A percentile compares a stretch with the other conserved stretches of the same genome.
Evolutionary conservation across 1,140 invertebrate genomes (phyloP).

Genomic region (Callitettix versicolor): DNA sequence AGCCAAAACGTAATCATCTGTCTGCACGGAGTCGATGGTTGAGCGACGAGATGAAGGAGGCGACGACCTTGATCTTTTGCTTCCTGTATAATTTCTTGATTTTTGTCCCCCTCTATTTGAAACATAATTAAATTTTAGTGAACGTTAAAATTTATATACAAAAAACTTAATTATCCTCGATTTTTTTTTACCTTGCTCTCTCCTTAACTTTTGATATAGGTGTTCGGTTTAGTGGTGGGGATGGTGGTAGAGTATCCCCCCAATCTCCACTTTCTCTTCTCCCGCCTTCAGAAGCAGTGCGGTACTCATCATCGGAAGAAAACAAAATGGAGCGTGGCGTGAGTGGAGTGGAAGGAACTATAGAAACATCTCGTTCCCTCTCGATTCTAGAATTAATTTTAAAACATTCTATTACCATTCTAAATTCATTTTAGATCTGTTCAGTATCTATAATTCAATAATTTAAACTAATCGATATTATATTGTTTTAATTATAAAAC

Average conservation of each 20-base stretch:
- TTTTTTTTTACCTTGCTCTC: conserved; percentile 47
- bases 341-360: conserved; percentile 16
- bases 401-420: too few species aligned
- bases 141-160: neutral
- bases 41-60: conserved; percentile 51
- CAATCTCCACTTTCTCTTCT: conserved; percentile 37
- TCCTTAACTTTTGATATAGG: conserved; percentile 67
- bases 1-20: conserved; percentile 43
- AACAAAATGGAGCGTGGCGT: conserved; percentile 39
- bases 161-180: neutral
- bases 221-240: conserved; percentile 57
- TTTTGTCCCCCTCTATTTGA: conserved; percentile 20
- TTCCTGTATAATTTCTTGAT: conserved; percentile 22
- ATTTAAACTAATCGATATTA: too few species aligned
- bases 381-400: neutral
- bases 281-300: conserved; percentile 65
- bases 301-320: conserved; percentile 74
- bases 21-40: conserved; percentile 51
- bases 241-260: conserved; percentile 47
- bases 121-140: neutral
- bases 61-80: conserved; percentile 49
- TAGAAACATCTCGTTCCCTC: conserved; percentile 14
- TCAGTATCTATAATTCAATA: too few species aligned
- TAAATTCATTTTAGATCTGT: too few species aligned
- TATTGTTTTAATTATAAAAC: too few species aligned